These are phyloP conservation scores for Mixornis gularis DNA, from an alignment of 2,113 vertebrate species.

Conservation along the genomic window DNA sequence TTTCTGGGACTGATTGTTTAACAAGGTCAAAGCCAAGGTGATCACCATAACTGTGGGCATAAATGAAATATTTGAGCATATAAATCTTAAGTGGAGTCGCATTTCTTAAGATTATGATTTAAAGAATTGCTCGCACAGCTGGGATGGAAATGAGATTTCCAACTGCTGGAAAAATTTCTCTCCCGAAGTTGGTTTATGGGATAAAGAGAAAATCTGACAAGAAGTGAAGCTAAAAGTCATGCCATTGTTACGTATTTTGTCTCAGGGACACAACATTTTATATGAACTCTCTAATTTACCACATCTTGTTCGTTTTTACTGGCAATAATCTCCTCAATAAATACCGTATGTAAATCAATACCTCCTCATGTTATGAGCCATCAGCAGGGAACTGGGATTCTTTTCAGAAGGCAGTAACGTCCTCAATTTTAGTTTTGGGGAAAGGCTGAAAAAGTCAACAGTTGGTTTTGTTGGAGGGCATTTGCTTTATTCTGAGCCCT, in stretches of 20 bases:
- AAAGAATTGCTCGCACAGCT: background rate
- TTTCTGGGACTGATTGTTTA: background rate
- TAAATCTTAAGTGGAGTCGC: background rate
- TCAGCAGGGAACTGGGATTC: constrained; percentile 10
- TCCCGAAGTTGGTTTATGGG: background rate
- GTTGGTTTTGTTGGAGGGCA: background rate
- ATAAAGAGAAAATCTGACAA: background rate
- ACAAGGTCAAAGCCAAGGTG: background rate
- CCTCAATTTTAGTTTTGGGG: background rate
- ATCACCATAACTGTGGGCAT: background rate
- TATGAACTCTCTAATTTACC: background rate
- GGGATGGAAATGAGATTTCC: background rate
- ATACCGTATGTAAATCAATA: background rate
- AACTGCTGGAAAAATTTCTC: background rate
- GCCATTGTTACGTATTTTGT: background rate
- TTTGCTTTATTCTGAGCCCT: background rate
- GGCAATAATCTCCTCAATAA: background rate
- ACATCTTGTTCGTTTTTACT: constrained; percentile 8
- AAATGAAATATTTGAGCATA: background rate
- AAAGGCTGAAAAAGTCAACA: background rate
- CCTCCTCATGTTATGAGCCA: background rate
- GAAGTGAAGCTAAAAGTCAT: background rate
- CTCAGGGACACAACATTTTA: background rate
- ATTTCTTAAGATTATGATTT: background rate
- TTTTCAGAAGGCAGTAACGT: background rate